Percentiles rank a stretch among this genome's conserved stretches.
Conservation (phyloP, 2,113 vertebrate species). For the Alethe castanea region DNA sequence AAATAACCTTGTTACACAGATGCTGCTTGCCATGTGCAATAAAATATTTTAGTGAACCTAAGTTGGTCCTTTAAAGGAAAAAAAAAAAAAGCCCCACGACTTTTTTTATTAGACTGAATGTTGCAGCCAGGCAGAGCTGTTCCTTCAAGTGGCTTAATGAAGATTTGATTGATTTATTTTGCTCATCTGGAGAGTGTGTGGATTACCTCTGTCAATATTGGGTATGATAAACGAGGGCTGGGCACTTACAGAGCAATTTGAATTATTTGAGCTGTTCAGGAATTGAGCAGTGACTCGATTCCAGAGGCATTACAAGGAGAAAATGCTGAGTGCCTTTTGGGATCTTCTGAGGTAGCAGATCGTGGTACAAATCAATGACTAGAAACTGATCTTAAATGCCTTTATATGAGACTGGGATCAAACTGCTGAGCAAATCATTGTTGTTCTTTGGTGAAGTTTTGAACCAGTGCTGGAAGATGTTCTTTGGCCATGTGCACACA, state of each 20-base stretch:
- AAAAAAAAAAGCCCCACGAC: not conserved
- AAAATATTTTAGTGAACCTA: not conserved
- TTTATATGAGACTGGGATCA: not conserved
- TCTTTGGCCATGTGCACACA: not conserved
- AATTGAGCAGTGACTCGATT: not conserved
- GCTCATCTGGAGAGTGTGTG: conserved; percentile 14
- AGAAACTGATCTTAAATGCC: not conserved
- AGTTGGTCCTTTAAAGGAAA: not conserved
- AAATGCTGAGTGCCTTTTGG: not conserved
- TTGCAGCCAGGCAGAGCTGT: not conserved
- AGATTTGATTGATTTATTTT: conserved; percentile 53
- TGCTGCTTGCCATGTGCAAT: not conserved
- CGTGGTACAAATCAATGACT: not conserved
- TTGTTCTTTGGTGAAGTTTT: not conserved
- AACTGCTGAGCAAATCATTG: not conserved
- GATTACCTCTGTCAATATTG: conserved; percentile 49
- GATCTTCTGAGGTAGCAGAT: not conserved
- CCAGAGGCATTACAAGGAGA: not conserved
- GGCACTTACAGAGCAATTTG: conserved; percentile 13
- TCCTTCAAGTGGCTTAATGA: conserved; percentile 29
- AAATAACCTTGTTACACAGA: not conserved
- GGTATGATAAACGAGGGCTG: conserved; percentile 23
- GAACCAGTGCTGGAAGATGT: not conserved
- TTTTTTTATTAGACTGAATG: not conserved
- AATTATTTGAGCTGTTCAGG: not conserved